Conservation (phyloP, 2,888 invertebrate species). For the Orthonevra nobilis region DNA sequence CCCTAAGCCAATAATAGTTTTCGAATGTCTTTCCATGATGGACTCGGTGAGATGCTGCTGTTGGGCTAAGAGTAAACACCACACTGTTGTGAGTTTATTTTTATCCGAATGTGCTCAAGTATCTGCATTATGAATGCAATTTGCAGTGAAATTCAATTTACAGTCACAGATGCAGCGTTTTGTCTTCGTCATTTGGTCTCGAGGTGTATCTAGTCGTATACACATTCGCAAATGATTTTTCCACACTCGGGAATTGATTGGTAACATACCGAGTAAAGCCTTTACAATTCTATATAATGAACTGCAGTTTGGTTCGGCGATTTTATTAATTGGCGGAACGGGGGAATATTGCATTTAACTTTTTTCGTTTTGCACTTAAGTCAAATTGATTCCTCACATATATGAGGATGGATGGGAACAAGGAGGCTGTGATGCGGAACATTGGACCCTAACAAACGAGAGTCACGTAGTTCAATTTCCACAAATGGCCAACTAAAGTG, state of each 20-base stretch:
- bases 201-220: too few species aligned
- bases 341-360: conserved; percentile 4
- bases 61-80: conserved; percentile 20
- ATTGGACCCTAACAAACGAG: conserved; percentile 24
- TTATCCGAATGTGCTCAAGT: conserved; percentile 36
- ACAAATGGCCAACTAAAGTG: conserved; percentile 36
- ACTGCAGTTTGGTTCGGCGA: neutral
- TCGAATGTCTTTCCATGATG: conserved; percentile 32
- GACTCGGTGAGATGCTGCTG: neutral
- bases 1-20: conserved; percentile 66
- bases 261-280: neutral
- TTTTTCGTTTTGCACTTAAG: conserved; percentile 36
- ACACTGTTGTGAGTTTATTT: conserved; percentile 28
- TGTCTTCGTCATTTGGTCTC: conserved; percentile 21
- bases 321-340: conserved; percentile 36
- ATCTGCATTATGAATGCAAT: conserved; percentile 58
- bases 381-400: conserved; percentile 30
- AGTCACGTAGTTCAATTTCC: conserved; percentile 62
- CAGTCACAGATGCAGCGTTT: conserved; percentile 44
- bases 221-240: conserved; percentile 33
- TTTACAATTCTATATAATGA: conserved; percentile 19
- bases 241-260: conserved; percentile 46
- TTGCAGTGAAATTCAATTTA: conserved; percentile 66
- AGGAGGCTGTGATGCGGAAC: neutral
- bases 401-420: neutral